Conservation (phyloP, 2,888 invertebrate species). For the Epirrhoe tristata region DNA sequence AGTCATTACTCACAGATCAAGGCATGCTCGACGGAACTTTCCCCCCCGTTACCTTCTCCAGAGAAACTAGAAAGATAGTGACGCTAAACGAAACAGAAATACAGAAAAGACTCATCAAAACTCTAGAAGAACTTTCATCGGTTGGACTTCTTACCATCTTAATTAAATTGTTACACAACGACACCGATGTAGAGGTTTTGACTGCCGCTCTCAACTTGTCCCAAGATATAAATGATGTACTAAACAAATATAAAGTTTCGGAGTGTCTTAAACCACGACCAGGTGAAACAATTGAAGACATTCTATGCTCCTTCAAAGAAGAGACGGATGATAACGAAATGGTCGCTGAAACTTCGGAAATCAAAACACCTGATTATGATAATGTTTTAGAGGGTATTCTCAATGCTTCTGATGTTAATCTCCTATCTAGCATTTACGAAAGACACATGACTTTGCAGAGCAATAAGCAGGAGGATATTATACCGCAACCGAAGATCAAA, state of each 20-base stretch:
- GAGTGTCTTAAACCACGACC: constrained; percentile 59
- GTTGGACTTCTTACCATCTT: constrained; percentile 90
- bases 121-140: constrained; percentile 87
- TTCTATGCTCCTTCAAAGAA: constrained; percentile 57
- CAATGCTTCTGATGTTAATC: constrained; percentile 86
- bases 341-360: constrained; percentile 44
- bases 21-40: constrained; percentile 94
- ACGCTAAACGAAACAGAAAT: constrained; percentile 89
- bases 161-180: constrained; percentile 87
- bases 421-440: constrained; percentile 87
- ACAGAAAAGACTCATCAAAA: constrained; percentile 87
- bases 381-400: constrained; percentile 88
- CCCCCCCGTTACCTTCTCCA: constrained; percentile 92
- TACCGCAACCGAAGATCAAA: constrained; percentile 57
- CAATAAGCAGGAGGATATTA: constrained; percentile 57
- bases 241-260: constrained; percentile 84
- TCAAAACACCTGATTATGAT: constrained; percentile 73
- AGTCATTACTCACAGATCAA: constrained; percentile 88
- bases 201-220: constrained; percentile 86
- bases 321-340: constrained; percentile 51
- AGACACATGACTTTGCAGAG: constrained; percentile 72
- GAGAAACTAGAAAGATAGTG: constrained; percentile 91
- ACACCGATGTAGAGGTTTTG: constrained; percentile 90
- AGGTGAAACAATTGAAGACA: constrained; percentile 57
- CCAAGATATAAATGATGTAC: constrained; percentile 78